Evolutionary conservation across 2,797 vertebrate species (phyloP).

Genomic region (Prionace glauca): DNA sequence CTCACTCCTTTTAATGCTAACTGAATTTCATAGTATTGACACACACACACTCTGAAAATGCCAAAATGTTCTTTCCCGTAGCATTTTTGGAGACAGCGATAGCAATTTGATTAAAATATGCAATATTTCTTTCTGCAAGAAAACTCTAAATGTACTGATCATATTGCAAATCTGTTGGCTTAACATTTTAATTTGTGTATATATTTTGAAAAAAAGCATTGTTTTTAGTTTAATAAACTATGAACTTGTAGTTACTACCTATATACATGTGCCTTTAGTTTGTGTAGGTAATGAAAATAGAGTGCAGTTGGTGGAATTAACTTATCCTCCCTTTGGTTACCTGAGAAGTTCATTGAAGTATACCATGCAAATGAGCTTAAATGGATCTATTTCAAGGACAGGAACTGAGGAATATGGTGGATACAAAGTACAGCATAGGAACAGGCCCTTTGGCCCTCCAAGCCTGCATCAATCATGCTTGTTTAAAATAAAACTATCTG

Average conservation of each 20-base stretch:
- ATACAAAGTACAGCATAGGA: too few species aligned
- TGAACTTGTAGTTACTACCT: neutral
- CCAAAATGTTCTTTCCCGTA: neutral
- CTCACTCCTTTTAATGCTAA: neutral
- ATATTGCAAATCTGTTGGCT: neutral
- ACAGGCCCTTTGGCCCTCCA: too few species aligned
- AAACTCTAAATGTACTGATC: constrained; percentile 12
- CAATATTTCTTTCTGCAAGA: neutral
- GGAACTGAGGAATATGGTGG: neutral
- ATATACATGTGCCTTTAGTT: neutral
- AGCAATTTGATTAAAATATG: neutral
- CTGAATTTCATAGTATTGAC: neutral
- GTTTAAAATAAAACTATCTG: too few species aligned
- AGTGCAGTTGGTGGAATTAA: too few species aligned
- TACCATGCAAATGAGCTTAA: neutral
- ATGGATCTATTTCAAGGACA: neutral
- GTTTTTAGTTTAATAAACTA: neutral
- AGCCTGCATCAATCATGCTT: too few species aligned
- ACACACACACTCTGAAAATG: neutral
- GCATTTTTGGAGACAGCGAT: neutral
- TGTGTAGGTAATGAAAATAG: neutral
- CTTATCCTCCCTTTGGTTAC: neutral
- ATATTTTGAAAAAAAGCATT: constrained; percentile 1
- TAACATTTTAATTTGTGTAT: neutral
- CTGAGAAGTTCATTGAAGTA: neutral